Percentiles rank a stretch among this genome's conserved stretches.
These are phyloP conservation scores for Anisognathus igniventris DNA, from an alignment of 2,797 vertebrate genomes.

Conservation along the genomic window DNA sequence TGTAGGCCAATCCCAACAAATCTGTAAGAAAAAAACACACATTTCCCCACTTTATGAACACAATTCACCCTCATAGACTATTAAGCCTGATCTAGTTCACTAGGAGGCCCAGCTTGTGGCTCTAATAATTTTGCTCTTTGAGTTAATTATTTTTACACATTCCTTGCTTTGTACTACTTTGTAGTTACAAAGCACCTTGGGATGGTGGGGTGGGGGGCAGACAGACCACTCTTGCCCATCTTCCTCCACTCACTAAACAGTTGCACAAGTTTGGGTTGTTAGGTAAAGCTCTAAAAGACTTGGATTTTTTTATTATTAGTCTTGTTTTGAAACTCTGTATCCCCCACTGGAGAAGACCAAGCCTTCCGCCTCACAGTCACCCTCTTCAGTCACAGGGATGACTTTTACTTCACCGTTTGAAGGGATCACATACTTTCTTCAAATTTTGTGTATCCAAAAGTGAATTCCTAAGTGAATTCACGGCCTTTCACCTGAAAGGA, in stretches of 20 bases:
- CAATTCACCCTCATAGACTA: neutral
- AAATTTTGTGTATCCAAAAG: neutral
- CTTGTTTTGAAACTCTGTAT: neutral
- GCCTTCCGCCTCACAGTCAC: neutral
- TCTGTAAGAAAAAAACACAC: fast-evolving
- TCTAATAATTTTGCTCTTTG: neutral
- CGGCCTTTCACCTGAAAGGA: neutral
- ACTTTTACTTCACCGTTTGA: neutral
- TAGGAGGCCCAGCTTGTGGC: fast-evolving
- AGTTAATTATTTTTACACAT: neutral
- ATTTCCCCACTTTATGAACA: neutral
- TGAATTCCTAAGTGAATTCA: neutral
- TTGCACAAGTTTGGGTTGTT: neutral
- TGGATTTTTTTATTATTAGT: neutral
- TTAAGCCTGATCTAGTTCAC: neutral
- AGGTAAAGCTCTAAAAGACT: neutral
- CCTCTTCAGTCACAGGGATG: fast-evolving
- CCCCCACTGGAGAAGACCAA: neutral
- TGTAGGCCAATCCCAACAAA: neutral
- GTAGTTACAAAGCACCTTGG: neutral
- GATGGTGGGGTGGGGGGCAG: neutral
- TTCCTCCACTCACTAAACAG: neutral
- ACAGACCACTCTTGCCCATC: neutral
- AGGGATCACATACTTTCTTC: neutral
- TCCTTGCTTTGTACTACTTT: neutral